These are phyloP conservation scores for Marmota monax DNA, from an alignment of 2,113 vertebrate species.

Conservation along the genomic window DNA sequence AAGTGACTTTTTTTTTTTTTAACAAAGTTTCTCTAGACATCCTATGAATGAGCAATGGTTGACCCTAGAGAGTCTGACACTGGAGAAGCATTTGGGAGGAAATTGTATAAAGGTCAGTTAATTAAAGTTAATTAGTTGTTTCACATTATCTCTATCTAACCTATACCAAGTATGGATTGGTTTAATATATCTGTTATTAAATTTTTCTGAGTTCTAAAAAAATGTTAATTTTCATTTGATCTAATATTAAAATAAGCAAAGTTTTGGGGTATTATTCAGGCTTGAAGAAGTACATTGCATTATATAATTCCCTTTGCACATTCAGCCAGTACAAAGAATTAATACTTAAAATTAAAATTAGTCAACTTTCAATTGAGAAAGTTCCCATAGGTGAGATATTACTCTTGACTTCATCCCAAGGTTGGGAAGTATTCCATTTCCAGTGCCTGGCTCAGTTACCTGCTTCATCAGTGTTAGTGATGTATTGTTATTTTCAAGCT, in stretches of 20 bases:
- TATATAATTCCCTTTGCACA: background rate
- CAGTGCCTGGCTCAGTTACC: accelerated
- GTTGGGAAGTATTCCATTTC: too few relatives aligned
- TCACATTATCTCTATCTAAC: background rate
- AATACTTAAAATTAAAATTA: background rate
- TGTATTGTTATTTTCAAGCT: background rate
- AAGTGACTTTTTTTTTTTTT: accelerated
- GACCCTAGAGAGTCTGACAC: background rate
- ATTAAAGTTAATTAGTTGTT: background rate
- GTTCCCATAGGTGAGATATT: background rate
- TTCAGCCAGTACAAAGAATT: background rate
- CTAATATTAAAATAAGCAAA: conserved; percentile 13
- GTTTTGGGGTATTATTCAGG: background rate
- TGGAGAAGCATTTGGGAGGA: background rate
- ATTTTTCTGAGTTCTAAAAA: conserved; percentile 14
- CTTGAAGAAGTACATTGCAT: background rate
- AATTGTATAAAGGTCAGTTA: background rate
- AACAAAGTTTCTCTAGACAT: too few relatives aligned
- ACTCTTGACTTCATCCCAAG: background rate
- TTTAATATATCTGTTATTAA: conserved; percentile 7
- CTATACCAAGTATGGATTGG: background rate
- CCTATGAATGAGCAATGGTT: background rate
- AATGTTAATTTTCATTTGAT: background rate
- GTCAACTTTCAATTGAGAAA: background rate
- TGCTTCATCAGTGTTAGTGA: background rate